Evolutionary conservation across 2,888 invertebrate species (phyloP).

Genomic region (Cephonodes hylas): DNA sequence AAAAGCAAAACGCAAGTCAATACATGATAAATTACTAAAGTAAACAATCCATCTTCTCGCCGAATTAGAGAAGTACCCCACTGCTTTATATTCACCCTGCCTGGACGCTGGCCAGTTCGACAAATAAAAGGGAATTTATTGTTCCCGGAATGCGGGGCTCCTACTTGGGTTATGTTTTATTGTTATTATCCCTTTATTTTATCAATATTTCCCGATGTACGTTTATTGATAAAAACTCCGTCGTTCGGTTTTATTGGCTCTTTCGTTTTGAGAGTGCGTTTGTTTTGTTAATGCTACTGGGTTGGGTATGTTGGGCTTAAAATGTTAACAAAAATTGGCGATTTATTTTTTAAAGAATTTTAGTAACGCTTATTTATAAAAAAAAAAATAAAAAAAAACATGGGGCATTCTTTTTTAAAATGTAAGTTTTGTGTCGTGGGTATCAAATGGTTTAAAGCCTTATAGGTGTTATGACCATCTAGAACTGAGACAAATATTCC

Average conservation of each 20-base stretch:
- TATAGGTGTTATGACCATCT: no score
- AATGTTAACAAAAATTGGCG: no score
- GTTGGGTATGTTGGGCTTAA: neutral
- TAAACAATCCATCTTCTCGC: constrained; percentile 40
- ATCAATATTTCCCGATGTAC: constrained; percentile 31
- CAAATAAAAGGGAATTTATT: constrained; percentile 37
- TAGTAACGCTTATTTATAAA: no score
- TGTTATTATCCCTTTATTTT: constrained; percentile 44
- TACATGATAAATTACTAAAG: constrained; percentile 24
- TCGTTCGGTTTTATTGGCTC: constrained; percentile 32
- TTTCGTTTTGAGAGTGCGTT: constrained; percentile 55
- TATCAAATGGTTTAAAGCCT: no score
- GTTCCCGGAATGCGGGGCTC: constrained; percentile 21
- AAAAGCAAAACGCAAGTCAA: constrained; percentile 25
- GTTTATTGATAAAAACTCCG: constrained; percentile 15
- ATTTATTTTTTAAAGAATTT: no score
- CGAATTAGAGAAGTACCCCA: constrained; percentile 30
- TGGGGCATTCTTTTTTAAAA: no score
- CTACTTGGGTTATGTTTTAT: constrained; percentile 36
- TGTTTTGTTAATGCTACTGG: constrained; percentile 43
- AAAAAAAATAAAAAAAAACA: no score
- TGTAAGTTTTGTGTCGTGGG: no score
- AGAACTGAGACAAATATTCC: no score
- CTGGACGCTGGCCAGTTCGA: constrained; percentile 31
- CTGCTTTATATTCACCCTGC: constrained; percentile 40